A percentile compares a stretch with the other conserved stretches of the same genome.
Evolutionary conservation across 2,888 invertebrate species (phyloP).

Genomic region (Chalcosyrphus nemorum): DNA sequence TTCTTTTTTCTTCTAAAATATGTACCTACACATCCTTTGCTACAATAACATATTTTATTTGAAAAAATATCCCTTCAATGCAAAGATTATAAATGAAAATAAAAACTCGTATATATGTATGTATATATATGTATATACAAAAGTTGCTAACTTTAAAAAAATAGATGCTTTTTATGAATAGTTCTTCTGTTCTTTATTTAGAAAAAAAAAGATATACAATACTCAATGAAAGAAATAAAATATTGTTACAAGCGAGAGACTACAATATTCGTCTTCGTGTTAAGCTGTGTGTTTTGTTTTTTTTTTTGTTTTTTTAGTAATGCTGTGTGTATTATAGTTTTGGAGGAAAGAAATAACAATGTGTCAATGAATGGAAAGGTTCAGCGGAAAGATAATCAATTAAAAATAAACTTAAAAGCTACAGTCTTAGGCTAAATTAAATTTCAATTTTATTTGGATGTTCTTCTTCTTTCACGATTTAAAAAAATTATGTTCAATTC

Average conservation of each 20-base stretch:
- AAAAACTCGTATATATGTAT: constrained; percentile 37
- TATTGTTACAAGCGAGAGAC: constrained; percentile 11
- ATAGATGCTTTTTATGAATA: neutral
- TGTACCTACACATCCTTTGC: neutral
- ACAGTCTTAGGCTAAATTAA: constrained; percentile 46
- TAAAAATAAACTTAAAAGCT: constrained; percentile 26
- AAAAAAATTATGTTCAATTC: neutral
- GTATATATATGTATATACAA: no score
- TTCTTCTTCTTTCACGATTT: constrained; percentile 11
- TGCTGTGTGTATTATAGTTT: no score
- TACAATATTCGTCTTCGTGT: neutral
- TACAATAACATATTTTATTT: constrained; percentile 3
- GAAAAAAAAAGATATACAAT: neutral
- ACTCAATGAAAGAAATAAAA: neutral
- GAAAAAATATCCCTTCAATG: neutral
- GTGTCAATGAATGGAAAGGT: neutral
- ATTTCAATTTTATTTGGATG: constrained; percentile 43
- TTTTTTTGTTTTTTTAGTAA: no score
- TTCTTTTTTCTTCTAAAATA: neutral
- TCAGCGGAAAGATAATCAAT: neutral
- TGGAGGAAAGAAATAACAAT: no score
- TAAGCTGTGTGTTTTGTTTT: no score
- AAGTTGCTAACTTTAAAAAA: constrained; percentile 25
- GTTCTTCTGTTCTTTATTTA: constrained; percentile 4
- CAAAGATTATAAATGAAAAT: constrained; percentile 8